Conservation (phyloP, 2,888 invertebrate genomes). For the Candidula unifasciata region DNA sequence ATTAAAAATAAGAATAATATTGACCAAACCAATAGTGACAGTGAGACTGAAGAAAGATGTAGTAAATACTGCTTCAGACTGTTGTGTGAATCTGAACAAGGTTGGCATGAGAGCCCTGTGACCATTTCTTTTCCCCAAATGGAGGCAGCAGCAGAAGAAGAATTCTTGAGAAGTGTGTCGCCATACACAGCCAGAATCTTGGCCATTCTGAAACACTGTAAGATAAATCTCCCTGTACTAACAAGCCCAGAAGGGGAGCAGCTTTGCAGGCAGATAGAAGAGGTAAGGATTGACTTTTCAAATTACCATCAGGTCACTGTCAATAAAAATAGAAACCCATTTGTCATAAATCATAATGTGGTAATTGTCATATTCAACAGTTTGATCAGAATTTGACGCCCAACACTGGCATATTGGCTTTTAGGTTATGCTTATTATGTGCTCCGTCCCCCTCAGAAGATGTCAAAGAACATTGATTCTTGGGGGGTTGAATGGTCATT, state of each 20-base stretch:
- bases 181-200: constrained; percentile 69
- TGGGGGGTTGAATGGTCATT: not conserved
- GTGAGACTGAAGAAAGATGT: constrained; percentile 10
- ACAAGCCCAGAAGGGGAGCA: constrained; percentile 65
- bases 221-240: constrained; percentile 60
- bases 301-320: too few species aligned
- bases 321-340: not conserved
- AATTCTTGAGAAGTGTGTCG: constrained; percentile 62
- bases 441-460: too few species aligned
- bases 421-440: too few species aligned
- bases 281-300: constrained; percentile 10
- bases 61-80: constrained; percentile 64
- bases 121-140: constrained; percentile 59
- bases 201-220: constrained; percentile 71
- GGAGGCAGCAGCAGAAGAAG: constrained; percentile 56
- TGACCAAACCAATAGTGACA: constrained; percentile 6
- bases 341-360: not conserved
- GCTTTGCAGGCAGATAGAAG: constrained; percentile 65
- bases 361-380: not conserved
- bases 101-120: constrained; percentile 64
- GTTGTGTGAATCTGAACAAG: constrained; percentile 68
- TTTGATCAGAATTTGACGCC: too few species aligned
- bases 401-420: too few species aligned
- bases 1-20: constrained; percentile 20
- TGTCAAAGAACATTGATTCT: not conserved